These are phyloP conservation scores for Xiphophorus birchmanni DNA, from an alignment of 2,797 vertebrate genomes.

Conservation along the genomic window DNA sequence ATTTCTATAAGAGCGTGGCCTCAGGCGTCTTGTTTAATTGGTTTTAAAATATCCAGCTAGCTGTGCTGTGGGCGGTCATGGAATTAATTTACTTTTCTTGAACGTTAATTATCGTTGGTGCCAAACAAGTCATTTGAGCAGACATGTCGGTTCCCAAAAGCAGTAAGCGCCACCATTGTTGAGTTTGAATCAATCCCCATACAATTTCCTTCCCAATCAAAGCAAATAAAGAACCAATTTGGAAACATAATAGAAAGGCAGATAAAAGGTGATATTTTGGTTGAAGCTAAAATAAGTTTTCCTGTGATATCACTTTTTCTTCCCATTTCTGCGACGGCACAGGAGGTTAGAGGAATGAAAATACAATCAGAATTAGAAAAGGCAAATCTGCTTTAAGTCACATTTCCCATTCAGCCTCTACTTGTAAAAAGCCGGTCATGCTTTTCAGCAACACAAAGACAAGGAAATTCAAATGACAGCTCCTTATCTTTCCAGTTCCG, in stretches of 20 bases:
- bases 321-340: conserved; percentile 45
- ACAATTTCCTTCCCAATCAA: conserved; percentile 46
- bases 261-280: conserved; percentile 42
- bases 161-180: conserved; percentile 35
- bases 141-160: conserved; percentile 8
- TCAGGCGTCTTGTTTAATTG: conserved; percentile 2
- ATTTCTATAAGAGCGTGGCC: conserved; percentile 1
- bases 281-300: conserved; percentile 29
- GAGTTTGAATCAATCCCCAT: conserved; percentile 32
- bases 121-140: conserved; percentile 15
- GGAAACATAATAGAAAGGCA: conserved; percentile 29
- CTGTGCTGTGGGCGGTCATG: conserved; percentile 1
- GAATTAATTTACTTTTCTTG: conserved; percentile 21
- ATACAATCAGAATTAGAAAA: conserved; percentile 45
- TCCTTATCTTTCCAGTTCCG: conserved; percentile 54
- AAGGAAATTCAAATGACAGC: conserved; percentile 55
- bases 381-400: conserved; percentile 39
- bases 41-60: conserved; percentile 21
- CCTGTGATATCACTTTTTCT: conserved; percentile 21
- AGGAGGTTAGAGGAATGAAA: conserved; percentile 58
- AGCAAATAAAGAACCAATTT: conserved; percentile 51
- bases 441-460: conserved; percentile 43
- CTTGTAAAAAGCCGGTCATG: conserved; percentile 31
- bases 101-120: conserved; percentile 21
- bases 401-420: conserved; percentile 41